phyloP scores from a whole-genome alignment of 2,113 vertebrate genomes.

The Sigmodon hispidus region DNA sequence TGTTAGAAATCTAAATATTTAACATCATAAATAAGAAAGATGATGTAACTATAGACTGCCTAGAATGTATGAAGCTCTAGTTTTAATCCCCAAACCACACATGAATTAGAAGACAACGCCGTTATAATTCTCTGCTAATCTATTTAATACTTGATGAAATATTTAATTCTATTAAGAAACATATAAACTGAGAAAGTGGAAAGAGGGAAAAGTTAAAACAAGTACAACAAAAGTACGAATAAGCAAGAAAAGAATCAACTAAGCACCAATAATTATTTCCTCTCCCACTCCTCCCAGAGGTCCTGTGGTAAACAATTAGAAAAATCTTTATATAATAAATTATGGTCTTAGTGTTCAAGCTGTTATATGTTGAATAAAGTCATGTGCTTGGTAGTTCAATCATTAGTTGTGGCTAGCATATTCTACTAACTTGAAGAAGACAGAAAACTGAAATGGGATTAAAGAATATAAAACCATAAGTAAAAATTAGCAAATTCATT shows the following conservation, averaged over 20 bases:
- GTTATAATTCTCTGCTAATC: background rate
- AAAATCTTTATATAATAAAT: background rate
- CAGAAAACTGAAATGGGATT: background rate
- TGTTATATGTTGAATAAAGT: background rate
- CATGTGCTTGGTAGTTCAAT: background rate
- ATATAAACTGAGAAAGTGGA: background rate
- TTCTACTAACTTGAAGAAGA: background rate
- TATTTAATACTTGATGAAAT: conserved; percentile 41
- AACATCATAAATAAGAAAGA: background rate
- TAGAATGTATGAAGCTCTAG: too few relatives aligned
- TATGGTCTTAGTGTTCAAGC: background rate
- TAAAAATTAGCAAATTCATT: conserved; percentile 1
- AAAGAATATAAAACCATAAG: background rate
- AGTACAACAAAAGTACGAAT: background rate
- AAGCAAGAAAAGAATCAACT: background rate
- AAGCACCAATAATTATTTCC: background rate
- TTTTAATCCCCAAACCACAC: background rate
- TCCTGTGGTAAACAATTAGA: background rate
- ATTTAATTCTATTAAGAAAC: conserved; percentile 26
- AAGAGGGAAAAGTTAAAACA: background rate
- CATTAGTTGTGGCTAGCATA: background rate
- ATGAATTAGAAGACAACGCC: background rate
- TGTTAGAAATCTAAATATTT: background rate
- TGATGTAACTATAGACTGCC: background rate
- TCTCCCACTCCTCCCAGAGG: background rate